phyloP scores from a whole-genome alignment of 1,140 invertebrate species.

The Armadillidium nasatum region DNA sequence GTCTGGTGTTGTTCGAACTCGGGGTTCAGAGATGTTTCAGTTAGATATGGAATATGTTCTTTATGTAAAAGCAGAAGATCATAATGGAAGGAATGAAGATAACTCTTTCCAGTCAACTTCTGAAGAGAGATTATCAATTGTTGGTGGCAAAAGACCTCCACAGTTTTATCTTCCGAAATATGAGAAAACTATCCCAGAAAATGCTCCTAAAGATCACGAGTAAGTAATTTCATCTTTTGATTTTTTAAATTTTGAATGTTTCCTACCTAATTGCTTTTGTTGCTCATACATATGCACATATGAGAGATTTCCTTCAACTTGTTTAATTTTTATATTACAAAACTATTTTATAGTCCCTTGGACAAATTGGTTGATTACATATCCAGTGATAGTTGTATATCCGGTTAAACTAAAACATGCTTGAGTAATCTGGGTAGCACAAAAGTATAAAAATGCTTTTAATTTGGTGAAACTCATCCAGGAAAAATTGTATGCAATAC shows the following conservation, averaged over 20 bases:
- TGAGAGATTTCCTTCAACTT: too few species aligned
- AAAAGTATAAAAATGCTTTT: too few species aligned
- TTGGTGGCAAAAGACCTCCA: constrained; percentile 85
- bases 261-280: too few species aligned
- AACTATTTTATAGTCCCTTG: too few species aligned
- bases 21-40: constrained; percentile 85
- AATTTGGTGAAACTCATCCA: too few species aligned
- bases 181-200: constrained; percentile 90
- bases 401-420: too few species aligned
- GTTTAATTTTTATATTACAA: too few species aligned
- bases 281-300: too few species aligned
- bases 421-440: too few species aligned
- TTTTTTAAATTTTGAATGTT: constrained; percentile 12
- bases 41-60: constrained; percentile 93
- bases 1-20: constrained; percentile 85
- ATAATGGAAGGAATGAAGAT: constrained; percentile 83
- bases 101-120: constrained; percentile 81
- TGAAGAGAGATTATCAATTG: constrained; percentile 84
- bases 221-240: constrained; percentile 64
- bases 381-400: too few species aligned
- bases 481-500: too few species aligned
- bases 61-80: constrained; percentile 93
- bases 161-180: constrained; percentile 91
- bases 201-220: constrained; percentile 93
- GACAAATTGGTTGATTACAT: too few species aligned